Percentiles rank a stretch among this genome's conserved stretches.
Evolutionary conservation across 2,888 invertebrate species (phyloP).

Genomic region (Eupithecia tripunctaria): DNA sequence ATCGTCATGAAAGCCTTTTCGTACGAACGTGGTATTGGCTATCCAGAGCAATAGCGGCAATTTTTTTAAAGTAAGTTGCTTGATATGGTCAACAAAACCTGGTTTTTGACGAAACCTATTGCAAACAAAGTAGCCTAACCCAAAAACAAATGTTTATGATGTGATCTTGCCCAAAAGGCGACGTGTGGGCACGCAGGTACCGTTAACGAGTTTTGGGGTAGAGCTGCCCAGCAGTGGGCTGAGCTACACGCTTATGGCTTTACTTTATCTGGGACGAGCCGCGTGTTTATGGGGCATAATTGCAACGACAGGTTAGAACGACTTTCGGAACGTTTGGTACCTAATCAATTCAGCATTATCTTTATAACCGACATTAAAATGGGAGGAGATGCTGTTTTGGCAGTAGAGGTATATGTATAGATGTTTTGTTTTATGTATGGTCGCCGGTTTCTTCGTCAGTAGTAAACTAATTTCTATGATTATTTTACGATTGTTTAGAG

Average conservation of each 20-base stretch:
- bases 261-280: slow-evolving; percentile 14
- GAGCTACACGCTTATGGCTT: slow-evolving; percentile 24
- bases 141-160: slow-evolving; percentile 50
- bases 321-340: slow-evolving; percentile 3
- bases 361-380: not conserved
- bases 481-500: too few species aligned
- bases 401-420: too few species aligned
- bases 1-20: too few species aligned
- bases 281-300: not conserved
- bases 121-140: slow-evolving; percentile 10
- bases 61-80: not conserved
- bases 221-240: slow-evolving; percentile 23
- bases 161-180: slow-evolving; percentile 57
- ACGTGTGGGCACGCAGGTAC: slow-evolving; percentile 73
- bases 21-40: not conserved
- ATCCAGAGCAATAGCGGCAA: not conserved
- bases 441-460: too few species aligned
- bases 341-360: not conserved
- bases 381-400: too few species aligned
- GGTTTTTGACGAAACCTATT: not conserved
- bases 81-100: not conserved
- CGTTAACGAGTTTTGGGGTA: slow-evolving; percentile 57
- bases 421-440: too few species aligned
- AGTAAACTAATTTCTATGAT: too few species aligned
- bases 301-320: not conserved